These are phyloP conservation scores for Novumbra hubbsi DNA, from an alignment of 2,797 vertebrate species.

Conservation along the genomic window DNA sequence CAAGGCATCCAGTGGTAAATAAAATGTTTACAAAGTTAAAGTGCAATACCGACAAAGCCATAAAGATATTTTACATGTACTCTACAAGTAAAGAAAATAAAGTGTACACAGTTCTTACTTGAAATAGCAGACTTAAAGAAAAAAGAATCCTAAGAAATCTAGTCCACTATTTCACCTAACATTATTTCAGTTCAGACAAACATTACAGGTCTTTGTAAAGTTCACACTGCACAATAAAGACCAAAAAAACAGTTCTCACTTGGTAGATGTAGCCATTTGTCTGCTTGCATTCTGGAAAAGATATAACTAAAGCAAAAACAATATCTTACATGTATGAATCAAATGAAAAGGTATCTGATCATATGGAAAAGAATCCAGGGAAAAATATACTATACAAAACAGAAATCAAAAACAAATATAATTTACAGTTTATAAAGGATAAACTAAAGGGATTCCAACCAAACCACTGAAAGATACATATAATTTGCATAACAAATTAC, in stretches of 20 bases:
- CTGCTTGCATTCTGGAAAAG: slow-evolving; percentile 31
- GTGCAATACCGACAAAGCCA: slow-evolving; percentile 67
- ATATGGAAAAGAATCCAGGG: slow-evolving; percentile 32
- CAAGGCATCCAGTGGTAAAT: slow-evolving; percentile 80
- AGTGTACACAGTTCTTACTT: slow-evolving; percentile 33
- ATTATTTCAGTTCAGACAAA: slow-evolving; percentile 15
- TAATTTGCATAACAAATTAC: slow-evolving; percentile 52
- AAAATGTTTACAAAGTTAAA: slow-evolving; percentile 73
- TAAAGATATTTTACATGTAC: slow-evolving; percentile 68
- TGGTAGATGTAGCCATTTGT: slow-evolving; percentile 15
- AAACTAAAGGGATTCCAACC: slow-evolving; percentile 31
- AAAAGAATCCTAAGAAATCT: slow-evolving; percentile 15
- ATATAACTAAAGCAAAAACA: slow-evolving; percentile 36
- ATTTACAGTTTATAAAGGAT: slow-evolving; percentile 42
- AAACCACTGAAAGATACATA: slow-evolving; percentile 28
- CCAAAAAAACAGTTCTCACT: slow-evolving; percentile 5
- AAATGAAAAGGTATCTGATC: slow-evolving; percentile 32
- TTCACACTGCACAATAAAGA: slow-evolving; percentile 9
- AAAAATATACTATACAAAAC: slow-evolving; percentile 38
- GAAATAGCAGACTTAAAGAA: slow-evolving; percentile 26
- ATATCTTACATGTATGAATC: slow-evolving; percentile 42
- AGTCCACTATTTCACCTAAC: slow-evolving; percentile 24
- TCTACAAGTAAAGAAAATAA: slow-evolving; percentile 55
- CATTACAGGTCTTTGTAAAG: slow-evolving; percentile 24
- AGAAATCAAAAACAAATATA: slow-evolving; percentile 46